A percentile compares a stretch with the other conserved stretches of the same genome.
Conservation (phyloP, 2,797 vertebrate genomes). For the Notolepis coatsorum region DNA sequence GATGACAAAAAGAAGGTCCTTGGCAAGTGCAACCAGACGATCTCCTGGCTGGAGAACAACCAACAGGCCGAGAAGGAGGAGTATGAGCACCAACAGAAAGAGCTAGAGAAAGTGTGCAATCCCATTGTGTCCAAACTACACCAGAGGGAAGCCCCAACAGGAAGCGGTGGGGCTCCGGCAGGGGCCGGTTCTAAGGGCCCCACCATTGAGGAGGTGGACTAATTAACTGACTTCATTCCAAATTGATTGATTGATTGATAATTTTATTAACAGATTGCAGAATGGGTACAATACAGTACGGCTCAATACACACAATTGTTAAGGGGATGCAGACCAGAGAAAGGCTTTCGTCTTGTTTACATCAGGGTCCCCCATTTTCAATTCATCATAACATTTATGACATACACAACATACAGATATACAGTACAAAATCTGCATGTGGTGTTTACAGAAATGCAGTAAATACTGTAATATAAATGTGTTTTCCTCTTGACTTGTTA, state of each 20-base stretch:
- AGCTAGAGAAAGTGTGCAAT: slow-evolving; percentile 91
- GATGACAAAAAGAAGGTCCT: slow-evolving; percentile 88
- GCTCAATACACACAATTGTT: too few relatives aligned
- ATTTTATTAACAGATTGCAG: too few relatives aligned
- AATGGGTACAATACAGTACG: too few relatives aligned
- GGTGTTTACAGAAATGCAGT: slow-evolving; percentile 2
- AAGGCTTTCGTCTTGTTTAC: too few relatives aligned
- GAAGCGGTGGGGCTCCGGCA: slow-evolving; percentile 54
- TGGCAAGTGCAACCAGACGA: slow-evolving; percentile 89
- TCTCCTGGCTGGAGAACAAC: slow-evolving; percentile 92
- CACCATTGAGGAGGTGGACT: slow-evolving; percentile 93
- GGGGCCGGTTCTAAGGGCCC: slow-evolving; percentile 80
- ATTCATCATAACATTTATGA: too few relatives aligned
- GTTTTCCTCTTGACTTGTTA: slow-evolving; percentile 2
- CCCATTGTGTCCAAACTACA: slow-evolving; percentile 81
- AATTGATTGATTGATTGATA: too few relatives aligned
- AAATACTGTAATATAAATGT: not conserved
- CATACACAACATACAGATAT: too few relatives aligned
- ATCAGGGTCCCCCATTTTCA: too few relatives aligned
- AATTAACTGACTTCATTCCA: slow-evolving; percentile 25
- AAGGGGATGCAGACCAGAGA: too few relatives aligned
- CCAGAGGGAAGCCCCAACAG: slow-evolving; percentile 79
- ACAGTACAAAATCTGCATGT: not conserved
- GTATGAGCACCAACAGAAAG: slow-evolving; percentile 91
- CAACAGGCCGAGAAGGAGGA: slow-evolving; percentile 93